These are phyloP conservation scores for Cephalopterus ornatus DNA, from an alignment of 2,113 vertebrate species.

Conservation along the genomic window DNA sequence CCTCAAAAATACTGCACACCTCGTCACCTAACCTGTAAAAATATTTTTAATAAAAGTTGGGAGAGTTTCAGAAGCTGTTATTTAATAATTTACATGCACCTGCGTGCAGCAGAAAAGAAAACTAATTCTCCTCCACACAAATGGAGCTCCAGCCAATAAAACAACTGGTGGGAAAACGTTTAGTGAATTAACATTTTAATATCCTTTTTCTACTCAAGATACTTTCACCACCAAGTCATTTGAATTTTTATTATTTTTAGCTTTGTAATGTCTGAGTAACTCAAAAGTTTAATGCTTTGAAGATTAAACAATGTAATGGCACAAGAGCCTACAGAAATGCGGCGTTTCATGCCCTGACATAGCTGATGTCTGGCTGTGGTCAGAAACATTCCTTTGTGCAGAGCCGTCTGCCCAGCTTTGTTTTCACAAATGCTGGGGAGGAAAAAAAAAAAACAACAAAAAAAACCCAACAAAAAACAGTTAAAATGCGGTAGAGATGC, in stretches of 20 bases:
- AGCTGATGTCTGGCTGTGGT: conserved; percentile 50
- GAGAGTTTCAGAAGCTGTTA: conserved; percentile 43
- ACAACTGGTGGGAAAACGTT: conserved; percentile 37
- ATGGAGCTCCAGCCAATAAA: conserved; percentile 42
- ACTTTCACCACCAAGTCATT: conserved; percentile 54
- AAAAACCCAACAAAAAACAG: not conserved
- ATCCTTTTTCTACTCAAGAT: conserved; percentile 47
- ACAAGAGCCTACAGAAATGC: conserved; percentile 24
- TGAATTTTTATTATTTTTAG: conserved; percentile 66
- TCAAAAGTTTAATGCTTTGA: conserved; percentile 57
- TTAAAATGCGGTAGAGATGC: not conserved
- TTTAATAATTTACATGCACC: conserved; percentile 43
- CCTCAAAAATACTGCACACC: not conserved
- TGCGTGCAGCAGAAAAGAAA: conserved; percentile 15
- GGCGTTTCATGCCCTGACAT: conserved; percentile 40
- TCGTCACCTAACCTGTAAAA: not conserved
- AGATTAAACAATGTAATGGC: conserved; percentile 54
- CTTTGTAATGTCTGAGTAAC: conserved; percentile 27
- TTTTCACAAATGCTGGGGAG: conserved; percentile 20
- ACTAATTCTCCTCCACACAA: conserved; percentile 31
- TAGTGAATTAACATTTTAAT: conserved; percentile 59
- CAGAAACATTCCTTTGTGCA: conserved; percentile 38
- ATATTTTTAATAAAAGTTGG: conserved; percentile 21
- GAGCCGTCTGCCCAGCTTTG: conserved; percentile 32
- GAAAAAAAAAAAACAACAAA: not conserved